These are phyloP conservation scores for Momotus momota DNA, from an alignment of 2,797 vertebrate species.

Conservation along the genomic window DNA sequence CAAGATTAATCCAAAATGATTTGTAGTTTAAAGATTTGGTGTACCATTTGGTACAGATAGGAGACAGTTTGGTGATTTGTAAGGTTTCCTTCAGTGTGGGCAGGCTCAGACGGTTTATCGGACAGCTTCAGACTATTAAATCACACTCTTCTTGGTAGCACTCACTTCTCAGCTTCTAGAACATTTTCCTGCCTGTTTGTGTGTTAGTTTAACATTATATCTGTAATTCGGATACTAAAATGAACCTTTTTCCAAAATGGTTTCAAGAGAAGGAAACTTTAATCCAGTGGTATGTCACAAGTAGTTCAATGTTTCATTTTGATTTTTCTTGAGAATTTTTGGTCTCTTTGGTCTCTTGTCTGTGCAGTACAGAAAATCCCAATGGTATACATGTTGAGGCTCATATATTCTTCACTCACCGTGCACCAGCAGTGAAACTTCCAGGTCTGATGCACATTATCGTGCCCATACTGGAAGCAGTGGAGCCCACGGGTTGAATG, in stretches of 20 bases:
- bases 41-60: slow-evolving; percentile 45
- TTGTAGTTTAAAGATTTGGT: slow-evolving; percentile 70
- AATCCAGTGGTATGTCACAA: neutral
- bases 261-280: slow-evolving; percentile 16
- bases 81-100: slow-evolving; percentile 67
- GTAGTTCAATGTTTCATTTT: neutral
- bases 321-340: neutral
- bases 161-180: slow-evolving; percentile 45
- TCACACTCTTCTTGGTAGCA: slow-evolving; percentile 61
- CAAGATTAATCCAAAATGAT: slow-evolving; percentile 56
- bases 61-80: slow-evolving; percentile 70
- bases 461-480: neutral
- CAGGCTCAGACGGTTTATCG: slow-evolving; percentile 4
- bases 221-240: slow-evolving; percentile 48
- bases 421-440: neutral
- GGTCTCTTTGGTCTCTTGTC: neutral
- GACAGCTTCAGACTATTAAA: slow-evolving; percentile 70
- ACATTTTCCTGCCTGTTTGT: slow-evolving; percentile 59
- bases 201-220: slow-evolving; percentile 53
- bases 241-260: neutral
- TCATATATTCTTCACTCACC: neutral
- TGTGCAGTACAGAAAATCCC: neutral
- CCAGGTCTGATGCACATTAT: neutral
- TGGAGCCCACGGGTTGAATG: neutral
- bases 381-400: fast-evolving